Base-by-base conservation (phyloP, 2,113 vertebrate genomes). In the Suncus etruscus region DNA sequence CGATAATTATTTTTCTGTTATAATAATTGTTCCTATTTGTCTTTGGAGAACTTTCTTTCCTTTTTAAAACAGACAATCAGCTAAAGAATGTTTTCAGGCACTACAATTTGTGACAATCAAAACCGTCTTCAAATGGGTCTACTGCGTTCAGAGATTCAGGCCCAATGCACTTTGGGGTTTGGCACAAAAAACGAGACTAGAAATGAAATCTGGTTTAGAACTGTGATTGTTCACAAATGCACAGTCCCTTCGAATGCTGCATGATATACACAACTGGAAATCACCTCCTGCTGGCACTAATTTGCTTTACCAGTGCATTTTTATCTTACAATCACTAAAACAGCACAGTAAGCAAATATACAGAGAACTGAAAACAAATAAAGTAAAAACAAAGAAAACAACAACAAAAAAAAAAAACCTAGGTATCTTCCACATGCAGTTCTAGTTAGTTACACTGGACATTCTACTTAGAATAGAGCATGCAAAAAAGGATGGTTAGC, bases 401-500 rank as follows among this genome's bases (percentile, higher is more conserved):
- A 98, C 39, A 97, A 97, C 73, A 85, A 98, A 66, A 66, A 24
- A 27, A 66, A 61, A 98, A 96, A 98, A 98, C 97, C 95, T 98
- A 98, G 97, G 96, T 97, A 96, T 97, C 87, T 96, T 95, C 92
- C 97, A 98, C 98, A 99, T 99, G 99, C 98, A 98, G 97, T 97
- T 98, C 98, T 97, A 97, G 97, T 97, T 97, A 97, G 97, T 98
- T 98, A 98, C 98, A 98, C 66, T 97, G 97, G 98, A 98, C 97
- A 96, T 97, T 98, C 98, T 98, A 98, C 97, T 93, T 97, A 97
- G 98, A 98, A 94, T 91, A 94, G 83, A 96, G 98, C 98, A 99
- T 99, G 98, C 98, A 98, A 98, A 98, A 98, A 98, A 98, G 97
- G 98, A 98, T 98, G 97, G 97, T 98, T 98, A 97, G 98, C 96